These are phyloP conservation scores for Tympanuchus pallidicinctus DNA, from an alignment of 2,113 vertebrate genomes.

Conservation along the genomic window DNA sequence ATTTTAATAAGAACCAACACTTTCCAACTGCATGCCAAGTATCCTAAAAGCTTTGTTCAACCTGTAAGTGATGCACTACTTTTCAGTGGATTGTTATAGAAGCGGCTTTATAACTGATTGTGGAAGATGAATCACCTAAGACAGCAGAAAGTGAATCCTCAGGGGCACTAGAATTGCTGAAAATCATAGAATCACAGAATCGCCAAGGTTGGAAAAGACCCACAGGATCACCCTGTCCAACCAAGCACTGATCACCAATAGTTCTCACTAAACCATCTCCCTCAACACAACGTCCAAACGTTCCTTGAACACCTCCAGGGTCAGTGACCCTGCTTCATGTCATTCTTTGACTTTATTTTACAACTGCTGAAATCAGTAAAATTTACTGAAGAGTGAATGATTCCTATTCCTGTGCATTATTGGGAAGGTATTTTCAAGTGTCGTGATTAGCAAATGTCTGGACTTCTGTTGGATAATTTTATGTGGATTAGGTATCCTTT, in stretches of 20 bases:
- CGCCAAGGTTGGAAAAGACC: too few species aligned
- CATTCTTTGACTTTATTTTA: not conserved
- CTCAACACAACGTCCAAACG: too few species aligned
- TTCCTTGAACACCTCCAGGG: too few species aligned
- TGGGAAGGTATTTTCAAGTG: not conserved
- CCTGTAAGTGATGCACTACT: not conserved
- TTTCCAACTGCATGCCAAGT: conserved; percentile 25
- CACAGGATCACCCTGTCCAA: too few species aligned
- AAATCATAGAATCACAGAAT: not conserved
- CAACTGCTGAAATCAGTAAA: not conserved
- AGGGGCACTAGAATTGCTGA: not conserved
- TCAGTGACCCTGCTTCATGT: not conserved
- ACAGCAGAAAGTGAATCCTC: not conserved
- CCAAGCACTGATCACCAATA: too few species aligned
- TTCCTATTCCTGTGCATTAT: not conserved
- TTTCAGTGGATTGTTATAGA: not conserved
- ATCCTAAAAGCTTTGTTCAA: conserved; percentile 21
- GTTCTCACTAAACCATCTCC: too few species aligned
- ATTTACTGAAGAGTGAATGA: not conserved
- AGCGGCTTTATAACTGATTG: not conserved
- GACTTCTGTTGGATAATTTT: not conserved
- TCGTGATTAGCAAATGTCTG: not conserved
- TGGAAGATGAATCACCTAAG: not conserved
- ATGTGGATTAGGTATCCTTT: not conserved
- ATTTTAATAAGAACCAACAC: conserved; percentile 43